Percentiles rank a stretch among this genome's conserved stretches.
phyloP scores from a whole-genome alignment of 2,113 vertebrate species.

The Corydoras maculifer region DNA sequence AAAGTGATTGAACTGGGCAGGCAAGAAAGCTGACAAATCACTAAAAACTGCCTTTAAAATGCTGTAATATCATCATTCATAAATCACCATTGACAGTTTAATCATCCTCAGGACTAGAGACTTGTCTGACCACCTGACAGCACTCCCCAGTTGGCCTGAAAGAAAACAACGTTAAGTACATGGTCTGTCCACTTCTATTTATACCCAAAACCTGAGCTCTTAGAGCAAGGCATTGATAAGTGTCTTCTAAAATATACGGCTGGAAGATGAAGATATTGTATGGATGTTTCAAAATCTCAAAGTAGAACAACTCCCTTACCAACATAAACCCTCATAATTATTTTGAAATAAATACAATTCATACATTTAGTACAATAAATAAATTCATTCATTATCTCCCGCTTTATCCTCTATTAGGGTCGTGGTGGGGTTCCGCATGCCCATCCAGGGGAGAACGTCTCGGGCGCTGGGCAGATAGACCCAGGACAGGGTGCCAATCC shows the following conservation, averaged over 20 bases:
- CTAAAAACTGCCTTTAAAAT: slow-evolving; percentile 53
- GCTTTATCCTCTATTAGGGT: too few relatives aligned
- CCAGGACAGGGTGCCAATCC: too few relatives aligned
- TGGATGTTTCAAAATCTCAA: too few relatives aligned
- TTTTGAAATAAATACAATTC: too few relatives aligned
- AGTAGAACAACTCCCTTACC: too few relatives aligned
- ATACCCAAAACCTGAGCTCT: neutral
- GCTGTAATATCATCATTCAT: slow-evolving; percentile 55
- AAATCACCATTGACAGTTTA: slow-evolving; percentile 70
- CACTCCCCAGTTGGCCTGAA: slow-evolving; percentile 30
- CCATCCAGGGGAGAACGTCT: too few relatives aligned
- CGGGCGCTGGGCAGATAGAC: too few relatives aligned
- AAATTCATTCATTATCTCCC: too few relatives aligned
- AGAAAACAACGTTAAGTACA: slow-evolving; percentile 39
- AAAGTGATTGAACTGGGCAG: slow-evolving; percentile 66
- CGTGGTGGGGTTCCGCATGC: too few relatives aligned
- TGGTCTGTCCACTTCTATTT: slow-evolving; percentile 18
- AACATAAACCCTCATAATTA: too few relatives aligned
- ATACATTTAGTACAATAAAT: too few relatives aligned
- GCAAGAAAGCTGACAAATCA: slow-evolving; percentile 61
- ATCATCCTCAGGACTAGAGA: slow-evolving; percentile 56
- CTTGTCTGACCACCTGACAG: slow-evolving; percentile 45
- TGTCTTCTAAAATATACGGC: slow-evolving; percentile 8
- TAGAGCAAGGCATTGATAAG: slow-evolving; percentile 20
- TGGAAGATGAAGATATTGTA: too few relatives aligned